Evolutionary conservation across 2,888 invertebrate genomes (phyloP).

Genomic region (Stegophylla sp.): DNA sequence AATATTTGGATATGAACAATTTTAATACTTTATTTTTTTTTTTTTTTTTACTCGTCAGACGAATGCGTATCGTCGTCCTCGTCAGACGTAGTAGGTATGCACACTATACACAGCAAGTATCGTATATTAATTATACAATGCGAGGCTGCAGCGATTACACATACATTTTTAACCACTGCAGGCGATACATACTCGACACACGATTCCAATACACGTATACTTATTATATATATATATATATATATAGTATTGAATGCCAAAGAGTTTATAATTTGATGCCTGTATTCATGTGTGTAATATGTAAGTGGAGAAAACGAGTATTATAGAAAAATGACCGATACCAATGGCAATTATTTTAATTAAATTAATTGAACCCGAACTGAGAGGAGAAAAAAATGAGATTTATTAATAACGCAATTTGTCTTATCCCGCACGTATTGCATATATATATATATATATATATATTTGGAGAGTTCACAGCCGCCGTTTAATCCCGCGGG

Average conservation of each 20-base stretch:
- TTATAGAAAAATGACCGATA: neutral
- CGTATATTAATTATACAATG: neutral
- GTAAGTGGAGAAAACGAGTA: neutral
- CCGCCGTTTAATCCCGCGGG: conserved; percentile 4
- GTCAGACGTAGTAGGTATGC: too few species aligned
- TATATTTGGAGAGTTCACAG: neutral
- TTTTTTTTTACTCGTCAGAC: too few species aligned
- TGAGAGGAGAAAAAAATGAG: neutral
- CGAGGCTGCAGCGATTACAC: neutral
- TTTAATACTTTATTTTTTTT: too few species aligned
- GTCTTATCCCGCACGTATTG: neutral
- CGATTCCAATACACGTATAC: too few species aligned
- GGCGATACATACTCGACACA: neutral
- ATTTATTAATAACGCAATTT: neutral
- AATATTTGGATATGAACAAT: neutral
- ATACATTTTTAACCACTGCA: neutral
- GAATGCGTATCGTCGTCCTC: neutral
- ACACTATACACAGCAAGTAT: neutral
- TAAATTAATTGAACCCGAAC: neutral
- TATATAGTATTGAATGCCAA: too few species aligned
- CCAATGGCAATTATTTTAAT: neutral
- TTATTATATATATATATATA: too few species aligned
- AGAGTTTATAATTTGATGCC: too few species aligned
- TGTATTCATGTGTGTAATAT: too few species aligned
- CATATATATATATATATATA: neutral